phyloP scores from a whole-genome alignment of 2,797 vertebrate genomes.

The Percopsis omiscomaycus region DNA sequence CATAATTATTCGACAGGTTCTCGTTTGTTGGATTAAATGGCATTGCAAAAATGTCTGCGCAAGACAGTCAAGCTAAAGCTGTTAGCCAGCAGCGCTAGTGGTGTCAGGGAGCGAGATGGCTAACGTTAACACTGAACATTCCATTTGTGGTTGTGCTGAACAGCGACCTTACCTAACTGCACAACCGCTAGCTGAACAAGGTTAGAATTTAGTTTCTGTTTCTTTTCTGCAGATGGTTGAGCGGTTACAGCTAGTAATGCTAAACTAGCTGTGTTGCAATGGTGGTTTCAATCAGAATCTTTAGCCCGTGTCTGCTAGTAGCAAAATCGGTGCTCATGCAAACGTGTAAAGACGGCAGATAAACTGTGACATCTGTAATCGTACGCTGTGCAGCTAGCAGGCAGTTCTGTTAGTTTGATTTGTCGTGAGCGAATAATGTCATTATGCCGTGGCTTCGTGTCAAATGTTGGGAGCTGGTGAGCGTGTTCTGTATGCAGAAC shows the following conservation, averaged over 20 bases:
- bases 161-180: not conserved
- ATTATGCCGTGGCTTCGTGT: too few species aligned
- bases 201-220: not conserved
- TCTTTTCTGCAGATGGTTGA: too few species aligned
- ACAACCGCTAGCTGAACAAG: not conserved
- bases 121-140: constrained; percentile 41
- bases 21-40: not conserved
- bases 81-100: constrained; percentile 18
- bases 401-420: too few species aligned
- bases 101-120: constrained; percentile 48
- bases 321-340: not conserved
- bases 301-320: constrained; percentile 22
- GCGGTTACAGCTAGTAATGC: not conserved
- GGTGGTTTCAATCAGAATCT: constrained; percentile 33
- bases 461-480: too few species aligned
- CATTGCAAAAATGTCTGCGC: not conserved
- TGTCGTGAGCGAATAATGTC: too few species aligned
- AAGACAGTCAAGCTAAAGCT: constrained; percentile 14
- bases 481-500: too few species aligned
- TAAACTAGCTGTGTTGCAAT: not conserved
- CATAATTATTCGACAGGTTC: not conserved
- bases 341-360: not conserved
- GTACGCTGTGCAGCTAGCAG: not conserved
- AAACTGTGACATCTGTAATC: not conserved
- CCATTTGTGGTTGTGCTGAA: constrained; percentile 6